A percentile compares a stretch with the other conserved stretches of the same genome.
phyloP scores from a whole-genome alignment of 2,113 vertebrate species.

The Callopanchax toddi region DNA sequence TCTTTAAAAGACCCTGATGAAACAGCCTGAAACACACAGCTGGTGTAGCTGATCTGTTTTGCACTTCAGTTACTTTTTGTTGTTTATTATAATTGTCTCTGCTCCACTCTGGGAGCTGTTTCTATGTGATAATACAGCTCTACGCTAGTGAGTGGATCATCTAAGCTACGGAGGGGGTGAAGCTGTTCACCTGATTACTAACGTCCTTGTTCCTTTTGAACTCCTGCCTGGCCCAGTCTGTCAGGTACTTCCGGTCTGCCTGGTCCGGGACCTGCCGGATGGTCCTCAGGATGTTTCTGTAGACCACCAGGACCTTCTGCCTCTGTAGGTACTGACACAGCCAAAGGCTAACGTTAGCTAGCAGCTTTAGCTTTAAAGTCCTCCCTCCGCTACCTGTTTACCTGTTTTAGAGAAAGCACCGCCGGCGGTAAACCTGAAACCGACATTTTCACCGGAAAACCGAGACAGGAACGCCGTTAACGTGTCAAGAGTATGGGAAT shows the following conservation, averaged over 20 bases:
- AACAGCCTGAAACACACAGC: no score
- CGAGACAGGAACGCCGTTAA: no score
- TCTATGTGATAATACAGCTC: no score
- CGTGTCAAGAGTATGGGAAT: no score
- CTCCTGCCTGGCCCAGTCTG: slow-evolving; percentile 89
- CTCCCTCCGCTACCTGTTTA: slow-evolving; percentile 40
- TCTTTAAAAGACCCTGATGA: no score
- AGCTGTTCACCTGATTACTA: slow-evolving; percentile 84
- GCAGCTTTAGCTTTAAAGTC: no score
- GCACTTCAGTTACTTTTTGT: no score
- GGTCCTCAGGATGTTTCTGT: slow-evolving; percentile 85
- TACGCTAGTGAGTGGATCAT: no score
- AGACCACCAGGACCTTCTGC: slow-evolving; percentile 87
- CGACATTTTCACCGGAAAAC: slow-evolving; percentile 51
- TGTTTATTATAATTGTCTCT: no score
- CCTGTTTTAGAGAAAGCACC: slow-evolving; percentile 84
- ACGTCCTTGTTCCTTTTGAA: slow-evolving; percentile 88
- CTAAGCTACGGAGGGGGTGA: not conserved
- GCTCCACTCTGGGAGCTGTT: no score
- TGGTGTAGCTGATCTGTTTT: no score
- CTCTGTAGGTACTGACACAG: slow-evolving; percentile 87
- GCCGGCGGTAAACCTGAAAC: slow-evolving; percentile 70
- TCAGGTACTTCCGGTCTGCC: slow-evolving; percentile 83
- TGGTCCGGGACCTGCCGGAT: slow-evolving; percentile 83
- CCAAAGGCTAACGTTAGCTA: not conserved